phyloP scores from a whole-genome alignment of 2,797 vertebrate genomes.

The Ctenopoma multispine region DNA sequence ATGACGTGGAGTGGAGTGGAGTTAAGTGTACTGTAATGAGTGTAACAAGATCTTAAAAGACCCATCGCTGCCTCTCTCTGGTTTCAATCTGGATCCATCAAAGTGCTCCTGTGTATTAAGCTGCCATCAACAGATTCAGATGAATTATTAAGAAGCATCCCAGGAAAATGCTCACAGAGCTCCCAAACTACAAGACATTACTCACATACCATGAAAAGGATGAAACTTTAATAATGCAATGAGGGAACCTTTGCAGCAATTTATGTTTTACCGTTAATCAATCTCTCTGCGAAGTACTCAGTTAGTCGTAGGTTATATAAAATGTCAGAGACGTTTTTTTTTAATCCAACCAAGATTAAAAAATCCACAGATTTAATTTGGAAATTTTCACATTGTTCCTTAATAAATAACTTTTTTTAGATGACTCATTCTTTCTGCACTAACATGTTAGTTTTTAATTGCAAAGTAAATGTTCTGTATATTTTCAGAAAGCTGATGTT shows the following conservation, averaged over 20 bases:
- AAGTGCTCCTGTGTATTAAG: not conserved
- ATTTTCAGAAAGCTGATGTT: not conserved
- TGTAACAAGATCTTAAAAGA: not conserved
- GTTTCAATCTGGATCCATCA: not conserved
- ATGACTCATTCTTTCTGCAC: too few relatives aligned
- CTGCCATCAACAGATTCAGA: conserved; percentile 3
- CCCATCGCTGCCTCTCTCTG: not conserved
- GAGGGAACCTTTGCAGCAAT: too few relatives aligned
- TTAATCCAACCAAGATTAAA: too few relatives aligned
- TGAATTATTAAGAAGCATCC: not conserved
- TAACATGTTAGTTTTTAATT: not conserved
- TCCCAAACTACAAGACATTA: not conserved
- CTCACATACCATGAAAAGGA: not conserved
- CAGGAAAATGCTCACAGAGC: not conserved
- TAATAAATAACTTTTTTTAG: too few relatives aligned
- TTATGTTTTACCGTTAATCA: too few relatives aligned
- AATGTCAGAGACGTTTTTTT: too few relatives aligned
- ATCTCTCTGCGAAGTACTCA: too few relatives aligned
- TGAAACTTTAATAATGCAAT: not conserved
- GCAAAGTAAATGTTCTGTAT: not conserved
- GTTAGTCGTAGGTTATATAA: too few relatives aligned
- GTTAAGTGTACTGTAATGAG: conserved; percentile 5
- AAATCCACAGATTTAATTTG: too few relatives aligned
- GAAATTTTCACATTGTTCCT: too few relatives aligned
- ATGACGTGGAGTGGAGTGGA: not conserved